Base-by-base conservation (phyloP, 2,888 invertebrate genomes). In the Lissocephala sabroskyi region DNA sequence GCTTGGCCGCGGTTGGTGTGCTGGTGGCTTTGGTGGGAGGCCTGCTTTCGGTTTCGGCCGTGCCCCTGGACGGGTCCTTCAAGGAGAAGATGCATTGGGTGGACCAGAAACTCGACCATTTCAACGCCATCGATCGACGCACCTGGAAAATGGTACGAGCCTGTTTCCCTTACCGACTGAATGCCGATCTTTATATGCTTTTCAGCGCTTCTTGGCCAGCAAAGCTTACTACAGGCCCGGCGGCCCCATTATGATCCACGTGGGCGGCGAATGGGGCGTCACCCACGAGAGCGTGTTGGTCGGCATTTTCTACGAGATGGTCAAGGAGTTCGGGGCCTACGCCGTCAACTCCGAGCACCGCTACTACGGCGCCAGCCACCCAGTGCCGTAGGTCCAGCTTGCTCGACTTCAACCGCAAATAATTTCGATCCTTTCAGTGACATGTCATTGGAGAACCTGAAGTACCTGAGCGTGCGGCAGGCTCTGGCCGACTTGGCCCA, bases 261-360 rank as follows among this genome's bases (percentile, higher is more conserved):
- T 62, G 1, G 51, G 52, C 10, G 62, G 41, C 3, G 61, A 61
- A 28, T 58, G 61, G 50, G 5, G 35, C 3, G 29, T 61, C 11
- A 19, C 9, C 0, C 1, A 10, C 9, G 35, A 23, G 23, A 5
- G 4, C 4, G 23, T 23, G 4, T 7, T 23, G 14, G 11, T 19
- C 5, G 37, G 51, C 6, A 5, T 41, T 7, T 45, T 44, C 18
- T 46, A 49, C n/a, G 61, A 58, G n/a, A n/a, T 50, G 5, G 14
- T 26, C 7, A 36, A 56, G 43, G 26, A 13, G 19, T 49, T 52
- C 14, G 43, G 84, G 2, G 92, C 90, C 0, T 86, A 87, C 2
- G 84, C 91, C 62, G 89, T 92, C 74, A 89, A 89, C 61, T 88
- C 92, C 0, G 94, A 94, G 78, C 94, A 94, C 79, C 86, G 94